Percentiles rank a stretch among this genome's conserved stretches.
These are phyloP conservation scores for Dasyprocta punctata DNA, from an alignment of 2,113 vertebrate genomes.

Conservation along the genomic window DNA sequence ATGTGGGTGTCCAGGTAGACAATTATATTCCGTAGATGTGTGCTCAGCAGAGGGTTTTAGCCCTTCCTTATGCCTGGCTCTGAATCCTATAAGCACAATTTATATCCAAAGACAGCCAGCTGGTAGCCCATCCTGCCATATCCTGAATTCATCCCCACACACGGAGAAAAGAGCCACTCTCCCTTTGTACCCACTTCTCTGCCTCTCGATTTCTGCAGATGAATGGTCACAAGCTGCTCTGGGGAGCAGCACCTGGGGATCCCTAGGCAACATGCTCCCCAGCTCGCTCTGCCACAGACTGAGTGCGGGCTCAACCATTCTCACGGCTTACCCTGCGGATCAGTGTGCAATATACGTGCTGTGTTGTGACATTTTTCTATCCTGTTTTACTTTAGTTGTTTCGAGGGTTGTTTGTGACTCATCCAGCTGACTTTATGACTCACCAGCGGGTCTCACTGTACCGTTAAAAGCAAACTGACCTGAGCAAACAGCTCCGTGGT, in stretches of 20 bases:
- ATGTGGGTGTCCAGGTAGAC: not conserved
- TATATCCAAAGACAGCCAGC: not conserved
- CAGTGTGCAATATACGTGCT: not conserved
- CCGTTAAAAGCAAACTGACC: constrained; percentile 27
- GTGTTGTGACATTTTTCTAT: constrained; percentile 7
- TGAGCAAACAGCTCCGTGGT: not conserved
- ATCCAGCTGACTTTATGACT: constrained; percentile 25
- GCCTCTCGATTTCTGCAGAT: not conserved
- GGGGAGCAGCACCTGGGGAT: not conserved
- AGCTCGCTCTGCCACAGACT: not conserved
- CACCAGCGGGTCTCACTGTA: not conserved
- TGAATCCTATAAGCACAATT: not conserved
- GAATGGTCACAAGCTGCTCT: not conserved
- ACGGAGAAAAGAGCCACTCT: not conserved
- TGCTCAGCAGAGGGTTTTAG: not conserved
- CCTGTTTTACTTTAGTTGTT: not conserved
- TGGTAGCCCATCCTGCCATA: not conserved
- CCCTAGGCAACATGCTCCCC: not conserved
- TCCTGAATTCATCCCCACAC: not conserved
- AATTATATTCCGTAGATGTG: not conserved
- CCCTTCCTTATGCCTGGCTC: not conserved
- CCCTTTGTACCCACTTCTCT: not conserved
- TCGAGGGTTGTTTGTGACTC: constrained; percentile 52
- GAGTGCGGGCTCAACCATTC: not conserved
- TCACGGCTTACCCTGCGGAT: not conserved